A percentile compares a stretch with the other conserved stretches of the same genome.
These are phyloP conservation scores for Mycalesis mineus DNA, from an alignment of 2,888 invertebrate species.

Conservation along the genomic window DNA sequence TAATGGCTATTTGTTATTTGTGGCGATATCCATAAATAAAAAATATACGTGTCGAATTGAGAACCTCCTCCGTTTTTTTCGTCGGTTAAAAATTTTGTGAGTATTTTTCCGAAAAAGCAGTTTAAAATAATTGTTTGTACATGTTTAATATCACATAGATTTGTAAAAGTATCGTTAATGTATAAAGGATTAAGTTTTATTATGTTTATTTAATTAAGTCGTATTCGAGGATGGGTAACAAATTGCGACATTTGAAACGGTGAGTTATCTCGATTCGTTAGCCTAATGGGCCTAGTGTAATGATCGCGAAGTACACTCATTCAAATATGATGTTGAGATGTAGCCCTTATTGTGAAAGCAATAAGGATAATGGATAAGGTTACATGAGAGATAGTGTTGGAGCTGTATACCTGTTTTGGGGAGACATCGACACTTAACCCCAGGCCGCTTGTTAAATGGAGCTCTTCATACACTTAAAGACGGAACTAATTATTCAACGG, in stretches of 20 bases:
- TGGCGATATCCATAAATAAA: too few relatives aligned
- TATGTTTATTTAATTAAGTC: not conserved
- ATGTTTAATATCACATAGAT: too few relatives aligned
- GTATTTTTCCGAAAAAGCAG: too few relatives aligned
- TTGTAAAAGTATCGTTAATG: not conserved
- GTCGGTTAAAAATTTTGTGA: too few relatives aligned
- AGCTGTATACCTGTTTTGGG: slow-evolving; percentile 41
- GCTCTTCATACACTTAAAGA: slow-evolving; percentile 44
- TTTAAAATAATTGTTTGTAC: too few relatives aligned
- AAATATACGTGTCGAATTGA: too few relatives aligned
- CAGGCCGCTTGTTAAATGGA: slow-evolving; percentile 60
- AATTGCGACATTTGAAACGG: slow-evolving; percentile 11
- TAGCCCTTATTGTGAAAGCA: not conserved
- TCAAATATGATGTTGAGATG: not conserved
- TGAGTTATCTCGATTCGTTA: slow-evolving; percentile 50
- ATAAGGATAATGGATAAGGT: not conserved
- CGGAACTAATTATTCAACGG: slow-evolving; percentile 48
- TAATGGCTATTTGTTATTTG: too few relatives aligned
- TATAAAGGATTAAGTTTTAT: not conserved
- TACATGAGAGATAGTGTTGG: not conserved
- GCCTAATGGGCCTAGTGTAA: slow-evolving; percentile 51
- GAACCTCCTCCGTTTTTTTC: too few relatives aligned
- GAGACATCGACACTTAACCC: slow-evolving; percentile 53
- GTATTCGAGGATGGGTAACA: slow-evolving; percentile 2
- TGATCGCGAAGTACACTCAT: slow-evolving; percentile 34